Evolutionary conservation across 2,888 invertebrate species (phyloP).

Genomic region (Timema cristinae): DNA sequence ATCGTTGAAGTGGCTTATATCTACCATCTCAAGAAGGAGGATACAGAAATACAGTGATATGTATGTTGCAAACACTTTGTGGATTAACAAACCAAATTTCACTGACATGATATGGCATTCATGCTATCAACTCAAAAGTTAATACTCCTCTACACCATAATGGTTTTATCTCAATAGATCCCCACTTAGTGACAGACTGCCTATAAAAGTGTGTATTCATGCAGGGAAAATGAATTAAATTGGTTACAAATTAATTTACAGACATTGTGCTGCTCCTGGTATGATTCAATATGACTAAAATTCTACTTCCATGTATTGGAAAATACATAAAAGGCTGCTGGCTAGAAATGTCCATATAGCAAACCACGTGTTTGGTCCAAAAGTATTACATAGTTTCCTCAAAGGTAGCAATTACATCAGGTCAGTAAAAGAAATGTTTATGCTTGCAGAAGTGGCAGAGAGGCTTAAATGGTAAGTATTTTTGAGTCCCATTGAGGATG

Average conservation of each 20-base stretch:
- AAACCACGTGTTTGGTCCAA: neutral
- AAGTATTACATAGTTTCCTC: neutral
- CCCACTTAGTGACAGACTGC: neutral
- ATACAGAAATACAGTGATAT: neutral
- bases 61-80: neutral
- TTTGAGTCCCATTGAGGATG: slow-evolving; percentile 5
- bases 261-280: slow-evolving; percentile 1
- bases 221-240: neutral
- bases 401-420: slow-evolving; percentile 1
- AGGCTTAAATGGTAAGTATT: slow-evolving; percentile 1
- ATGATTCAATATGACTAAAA: slow-evolving; percentile 4
- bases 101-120: neutral
- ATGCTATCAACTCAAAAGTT: neutral
- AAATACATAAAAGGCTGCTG: neutral
- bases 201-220: slow-evolving; percentile 1
- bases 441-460: slow-evolving; percentile 9
- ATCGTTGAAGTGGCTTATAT: neutral
- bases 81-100: neutral
- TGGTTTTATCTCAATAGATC: neutral
- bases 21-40: neutral
- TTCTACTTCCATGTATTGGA: neutral
- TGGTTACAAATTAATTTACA: neutral
- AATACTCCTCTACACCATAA: neutral
- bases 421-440: neutral
- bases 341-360: neutral